These are phyloP conservation scores for Pseudopipra pipra DNA, from an alignment of 2,113 vertebrate genomes.

Conservation along the genomic window DNA sequence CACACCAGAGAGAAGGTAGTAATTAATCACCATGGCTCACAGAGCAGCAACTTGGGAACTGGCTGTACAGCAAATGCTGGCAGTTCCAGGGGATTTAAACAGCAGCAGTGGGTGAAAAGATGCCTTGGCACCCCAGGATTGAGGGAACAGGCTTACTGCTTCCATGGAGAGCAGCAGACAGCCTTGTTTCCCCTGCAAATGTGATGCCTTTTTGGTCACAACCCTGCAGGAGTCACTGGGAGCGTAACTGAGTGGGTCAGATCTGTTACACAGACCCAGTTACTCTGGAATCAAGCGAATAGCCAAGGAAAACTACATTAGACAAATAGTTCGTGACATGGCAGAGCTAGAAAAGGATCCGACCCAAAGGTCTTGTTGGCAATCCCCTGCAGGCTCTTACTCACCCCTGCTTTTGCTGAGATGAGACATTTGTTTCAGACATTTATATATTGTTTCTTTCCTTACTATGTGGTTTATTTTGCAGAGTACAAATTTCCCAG, in stretches of 20 bases:
- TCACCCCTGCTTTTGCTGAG: constrained; percentile 27
- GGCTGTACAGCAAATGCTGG: background rate
- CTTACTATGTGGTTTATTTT: constrained; percentile 7
- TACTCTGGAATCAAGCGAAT: background rate
- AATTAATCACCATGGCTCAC: constrained; percentile 15
- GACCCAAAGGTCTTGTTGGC: constrained; percentile 9
- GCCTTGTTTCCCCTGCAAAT: background rate
- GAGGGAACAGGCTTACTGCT: background rate
- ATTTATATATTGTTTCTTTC: constrained; percentile 28
- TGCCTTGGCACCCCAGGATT: background rate
- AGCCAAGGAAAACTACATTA: background rate
- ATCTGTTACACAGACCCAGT: background rate
- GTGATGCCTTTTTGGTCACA: background rate
- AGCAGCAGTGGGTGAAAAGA: background rate
- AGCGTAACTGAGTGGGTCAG: background rate
- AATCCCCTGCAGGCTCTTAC: constrained; percentile 34
- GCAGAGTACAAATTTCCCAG: background rate
- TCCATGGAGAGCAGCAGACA: background rate
- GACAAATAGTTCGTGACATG: background rate
- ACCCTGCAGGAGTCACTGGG: background rate
- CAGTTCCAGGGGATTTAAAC: background rate
- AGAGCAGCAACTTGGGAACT: background rate
- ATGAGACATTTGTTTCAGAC: constrained; percentile 29
- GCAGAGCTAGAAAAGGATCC: constrained; percentile 19
- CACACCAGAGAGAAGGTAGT: constrained; percentile 1